Conservation (phyloP, 2,888 invertebrate genomes). For the Strigamia transsilvanica region DNA sequence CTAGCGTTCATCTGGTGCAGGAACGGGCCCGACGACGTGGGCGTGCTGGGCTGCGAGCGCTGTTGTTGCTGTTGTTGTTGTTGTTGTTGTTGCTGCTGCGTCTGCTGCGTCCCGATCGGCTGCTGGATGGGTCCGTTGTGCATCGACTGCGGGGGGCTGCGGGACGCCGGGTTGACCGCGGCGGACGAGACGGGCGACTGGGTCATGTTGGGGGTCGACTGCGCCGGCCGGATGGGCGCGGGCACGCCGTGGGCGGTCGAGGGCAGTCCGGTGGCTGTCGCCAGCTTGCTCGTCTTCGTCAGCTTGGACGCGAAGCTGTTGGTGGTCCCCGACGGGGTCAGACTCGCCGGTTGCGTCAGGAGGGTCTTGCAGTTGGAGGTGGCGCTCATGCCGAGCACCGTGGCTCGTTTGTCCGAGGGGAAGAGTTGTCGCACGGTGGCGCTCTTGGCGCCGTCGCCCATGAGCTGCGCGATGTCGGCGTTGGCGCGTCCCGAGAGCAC, state of each 20-base stretch:
- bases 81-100: too few species aligned
- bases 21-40: slow-evolving; percentile 54
- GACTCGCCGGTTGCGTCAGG: slow-evolving; percentile 59
- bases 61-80: slow-evolving; percentile 11
- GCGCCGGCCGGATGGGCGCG: slow-evolving; percentile 29
- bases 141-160: slow-evolving; percentile 8
- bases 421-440: slow-evolving; percentile 62
- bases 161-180: background rate
- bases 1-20: slow-evolving; percentile 55
- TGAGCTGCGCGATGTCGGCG: slow-evolving; percentile 60
- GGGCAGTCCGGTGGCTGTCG: background rate
- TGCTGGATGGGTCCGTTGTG: slow-evolving; percentile 53
- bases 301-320: slow-evolving; percentile 58
- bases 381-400: slow-evolving; percentile 68
- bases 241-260: too few species aligned
- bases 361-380: slow-evolving; percentile 73
- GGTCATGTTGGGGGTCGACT: slow-evolving; percentile 50
- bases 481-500: slow-evolving; percentile 57
- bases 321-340: slow-evolving; percentile 60
- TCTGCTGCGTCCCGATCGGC: slow-evolving; percentile 30
- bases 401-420: slow-evolving; percentile 61
- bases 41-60: slow-evolving; percentile 56
- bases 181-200: background rate
- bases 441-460: slow-evolving; percentile 56
- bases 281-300: slow-evolving; percentile 34